A percentile compares a stretch with the other conserved stretches of the same genome.
Conservation (phyloP, 64 coral and sea anemone species). For the Montipora foliosa region DNA sequence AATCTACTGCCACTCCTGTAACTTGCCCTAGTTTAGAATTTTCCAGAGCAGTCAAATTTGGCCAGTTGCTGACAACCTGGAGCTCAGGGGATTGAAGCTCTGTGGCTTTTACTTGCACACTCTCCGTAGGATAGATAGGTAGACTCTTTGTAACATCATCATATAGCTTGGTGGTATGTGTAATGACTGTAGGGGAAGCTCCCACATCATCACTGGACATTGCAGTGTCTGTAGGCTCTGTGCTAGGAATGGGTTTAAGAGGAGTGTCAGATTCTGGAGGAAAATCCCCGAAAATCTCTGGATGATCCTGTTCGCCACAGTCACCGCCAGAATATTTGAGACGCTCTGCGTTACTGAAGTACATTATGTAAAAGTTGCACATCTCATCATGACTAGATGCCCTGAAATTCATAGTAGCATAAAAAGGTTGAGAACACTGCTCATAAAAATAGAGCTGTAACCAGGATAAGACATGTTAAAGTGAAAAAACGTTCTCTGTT, state of each 20-base stretch:
- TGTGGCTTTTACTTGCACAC: neutral
- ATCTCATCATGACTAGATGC: constrained; percentile 71
- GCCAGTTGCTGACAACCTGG: constrained; percentile 47
- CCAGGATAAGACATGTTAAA: too few relatives aligned
- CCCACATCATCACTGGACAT: neutral
- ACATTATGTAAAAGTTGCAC: constrained; percentile 88
- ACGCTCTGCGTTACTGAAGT: constrained; percentile 24
- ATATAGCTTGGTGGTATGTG: neutral
- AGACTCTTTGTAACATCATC: neutral
- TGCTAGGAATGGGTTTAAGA: neutral
- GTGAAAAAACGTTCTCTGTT: too few relatives aligned
- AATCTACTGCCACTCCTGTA: constrained; percentile 70
- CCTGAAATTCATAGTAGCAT: constrained; percentile 16
- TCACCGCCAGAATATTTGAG: neutral
- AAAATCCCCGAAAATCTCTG: constrained; percentile 36
- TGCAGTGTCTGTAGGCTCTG: neutral
- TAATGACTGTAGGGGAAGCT: neutral
- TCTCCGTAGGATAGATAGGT: neutral
- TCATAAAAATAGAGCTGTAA: too few relatives aligned
- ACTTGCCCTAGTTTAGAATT: constrained; percentile 70
- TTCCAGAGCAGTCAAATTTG: constrained; percentile 25
- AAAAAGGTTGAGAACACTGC: too few relatives aligned
- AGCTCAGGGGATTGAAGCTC: neutral
- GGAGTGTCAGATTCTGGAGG: constrained; percentile 54
- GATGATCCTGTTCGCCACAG: constrained; percentile 42